Conservation (phyloP, 1,140 invertebrate genomes). For the Drosophila guanche region DNA sequence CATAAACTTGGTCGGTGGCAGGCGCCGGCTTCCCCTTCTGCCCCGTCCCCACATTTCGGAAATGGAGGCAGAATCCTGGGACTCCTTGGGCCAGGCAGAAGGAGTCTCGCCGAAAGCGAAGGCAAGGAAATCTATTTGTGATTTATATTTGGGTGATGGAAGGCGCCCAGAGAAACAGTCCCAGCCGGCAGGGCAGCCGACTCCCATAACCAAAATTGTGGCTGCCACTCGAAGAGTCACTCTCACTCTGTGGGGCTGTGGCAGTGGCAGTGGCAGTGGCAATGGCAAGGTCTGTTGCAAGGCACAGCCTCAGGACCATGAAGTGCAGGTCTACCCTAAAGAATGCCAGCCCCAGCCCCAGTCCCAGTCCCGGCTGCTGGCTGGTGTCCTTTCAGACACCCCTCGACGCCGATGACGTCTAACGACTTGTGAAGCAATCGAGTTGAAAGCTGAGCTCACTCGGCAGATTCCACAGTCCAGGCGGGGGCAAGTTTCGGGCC, state of each 20-base stretch:
- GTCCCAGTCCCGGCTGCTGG: constrained; percentile 11
- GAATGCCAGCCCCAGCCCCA: constrained; percentile 16
- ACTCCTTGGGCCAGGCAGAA: constrained; percentile 17
- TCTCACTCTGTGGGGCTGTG: no score
- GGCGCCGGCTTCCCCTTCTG: constrained; percentile 41
- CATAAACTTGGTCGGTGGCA: constrained; percentile 55
- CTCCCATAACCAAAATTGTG: constrained; percentile 62
- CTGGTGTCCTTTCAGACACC: constrained; percentile 1
- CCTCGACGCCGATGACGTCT: constrained; percentile 62
- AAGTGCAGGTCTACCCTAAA: constrained; percentile 61
- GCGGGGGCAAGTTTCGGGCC: constrained; percentile 47
- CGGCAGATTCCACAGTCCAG: constrained; percentile 37
- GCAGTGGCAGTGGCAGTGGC: neutral
- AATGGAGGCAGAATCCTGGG: constrained; percentile 46
- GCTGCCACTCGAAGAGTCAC: constrained; percentile 23
- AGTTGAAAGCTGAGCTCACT: constrained; percentile 79
- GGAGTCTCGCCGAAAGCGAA: constrained; percentile 29
- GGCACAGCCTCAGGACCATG: constrained; percentile 49
- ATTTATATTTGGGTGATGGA: constrained; percentile 62
- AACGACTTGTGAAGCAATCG: constrained; percentile 82
- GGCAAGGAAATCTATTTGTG: constrained; percentile 77
- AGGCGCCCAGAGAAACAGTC: constrained; percentile 13
- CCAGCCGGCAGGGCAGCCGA: neutral
- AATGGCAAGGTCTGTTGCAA: constrained; percentile 12
- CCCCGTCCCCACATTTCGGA: constrained; percentile 32